These are phyloP conservation scores for Lasioglossum oenotherae DNA, from an alignment of 2,888 invertebrate species.

Conservation along the genomic window DNA sequence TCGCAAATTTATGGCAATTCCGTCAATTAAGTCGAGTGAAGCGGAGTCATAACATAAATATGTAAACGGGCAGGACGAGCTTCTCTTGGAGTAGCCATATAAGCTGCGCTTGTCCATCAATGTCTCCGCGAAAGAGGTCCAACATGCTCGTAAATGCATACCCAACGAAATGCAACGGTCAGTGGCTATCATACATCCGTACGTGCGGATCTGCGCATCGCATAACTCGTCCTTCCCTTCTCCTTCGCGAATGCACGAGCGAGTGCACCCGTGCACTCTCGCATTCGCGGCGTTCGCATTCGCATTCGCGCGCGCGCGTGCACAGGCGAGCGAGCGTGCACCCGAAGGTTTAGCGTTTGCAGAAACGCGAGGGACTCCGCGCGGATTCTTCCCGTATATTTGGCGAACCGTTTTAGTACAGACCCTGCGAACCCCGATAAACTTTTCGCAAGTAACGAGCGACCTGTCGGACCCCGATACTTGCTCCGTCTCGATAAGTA, in stretches of 20 bases:
- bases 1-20: slow-evolving; percentile 83
- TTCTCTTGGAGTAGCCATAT: slow-evolving; percentile 78
- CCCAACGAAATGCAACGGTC: slow-evolving; percentile 77
- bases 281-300: background rate
- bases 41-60: slow-evolving; percentile 84
- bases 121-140: slow-evolving; percentile 80
- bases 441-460: slow-evolving; percentile 43
- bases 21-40: slow-evolving; percentile 83
- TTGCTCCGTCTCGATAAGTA: slow-evolving; percentile 7
- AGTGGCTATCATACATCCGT: slow-evolving; percentile 80
- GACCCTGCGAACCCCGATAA: background rate
- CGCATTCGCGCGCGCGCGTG: background rate
- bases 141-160: slow-evolving; percentile 79
- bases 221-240: slow-evolving; percentile 63
- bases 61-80: slow-evolving; percentile 80
- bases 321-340: background rate
- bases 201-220: slow-evolving; percentile 65
- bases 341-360: slow-evolving; percentile 54
- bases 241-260: background rate
- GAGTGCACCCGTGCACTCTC: background rate
- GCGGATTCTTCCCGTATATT: slow-evolving; percentile 50
- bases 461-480: background rate
- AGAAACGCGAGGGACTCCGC: slow-evolving; percentile 25
- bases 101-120: slow-evolving; percentile 84
- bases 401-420: slow-evolving; percentile 45